Evolutionary conservation across 2,113 vertebrate species (phyloP).

Genomic region (Lasiurus borealis): DNA sequence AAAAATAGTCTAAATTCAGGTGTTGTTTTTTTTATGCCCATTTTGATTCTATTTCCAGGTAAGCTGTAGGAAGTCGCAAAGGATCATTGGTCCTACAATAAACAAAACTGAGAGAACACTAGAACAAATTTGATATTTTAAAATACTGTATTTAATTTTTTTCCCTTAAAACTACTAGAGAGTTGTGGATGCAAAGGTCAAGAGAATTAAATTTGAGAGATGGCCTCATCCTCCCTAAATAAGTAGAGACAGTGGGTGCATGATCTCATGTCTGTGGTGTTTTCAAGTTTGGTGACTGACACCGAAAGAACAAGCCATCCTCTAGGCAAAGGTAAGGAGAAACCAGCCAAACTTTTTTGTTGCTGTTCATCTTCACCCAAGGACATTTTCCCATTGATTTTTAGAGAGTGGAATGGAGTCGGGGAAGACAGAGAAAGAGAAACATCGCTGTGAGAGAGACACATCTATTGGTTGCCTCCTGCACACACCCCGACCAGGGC

Average conservation of each 20-base stretch:
- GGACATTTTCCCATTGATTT: too few species aligned
- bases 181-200: not conserved
- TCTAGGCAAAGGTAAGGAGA: not conserved
- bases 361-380: too few species aligned
- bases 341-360: not conserved
- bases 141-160: not conserved
- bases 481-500: too few species aligned
- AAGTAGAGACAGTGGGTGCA: not conserved
- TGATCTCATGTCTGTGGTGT: not conserved
- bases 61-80: not conserved
- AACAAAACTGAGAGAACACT: not conserved
- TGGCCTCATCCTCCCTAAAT: not conserved
- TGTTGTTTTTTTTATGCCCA: not conserved
- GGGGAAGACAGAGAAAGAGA: too few species aligned
- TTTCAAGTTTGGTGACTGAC: not conserved
- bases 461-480: too few species aligned
- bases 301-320: not conserved
- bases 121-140: not conserved
- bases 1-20: not conserved
- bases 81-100: not conserved
- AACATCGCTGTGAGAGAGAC: too few species aligned
- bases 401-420: too few species aligned
- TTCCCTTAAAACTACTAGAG: not conserved
- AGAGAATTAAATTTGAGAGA: not conserved
- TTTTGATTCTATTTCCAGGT: constrained; percentile 37